These are phyloP conservation scores for Apamea crenata DNA, from an alignment of 2,888 invertebrate species.

Conservation along the genomic window DNA sequence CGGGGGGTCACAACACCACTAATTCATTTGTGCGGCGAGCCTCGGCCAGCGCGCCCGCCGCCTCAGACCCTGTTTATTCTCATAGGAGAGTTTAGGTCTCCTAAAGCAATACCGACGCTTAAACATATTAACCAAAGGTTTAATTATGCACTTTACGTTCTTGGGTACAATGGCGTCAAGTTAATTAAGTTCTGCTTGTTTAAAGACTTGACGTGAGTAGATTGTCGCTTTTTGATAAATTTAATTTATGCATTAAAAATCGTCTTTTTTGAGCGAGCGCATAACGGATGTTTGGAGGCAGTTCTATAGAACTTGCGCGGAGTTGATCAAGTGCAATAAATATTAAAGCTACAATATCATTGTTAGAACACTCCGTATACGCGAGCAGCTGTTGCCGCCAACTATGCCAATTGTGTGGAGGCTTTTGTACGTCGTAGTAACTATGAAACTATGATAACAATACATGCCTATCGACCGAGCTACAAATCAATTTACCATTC, in stretches of 20 bases:
- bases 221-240: constrained; percentile 79
- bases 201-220: constrained; percentile 81
- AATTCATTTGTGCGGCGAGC: constrained; percentile 87
- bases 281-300: constrained; percentile 60
- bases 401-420: constrained; percentile 87
- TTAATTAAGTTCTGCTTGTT: constrained; percentile 89
- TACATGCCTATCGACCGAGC: constrained; percentile 69
- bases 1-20: constrained; percentile 80
- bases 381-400: constrained; percentile 83
- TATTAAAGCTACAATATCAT: constrained; percentile 89
- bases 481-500: constrained; percentile 73
- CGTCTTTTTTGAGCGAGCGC: constrained; percentile 80
- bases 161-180: constrained; percentile 86
- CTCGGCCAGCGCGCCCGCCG: constrained; percentile 75
- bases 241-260: constrained; percentile 83
- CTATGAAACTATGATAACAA: constrained; percentile 85
- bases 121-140: constrained; percentile 89
- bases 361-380: constrained; percentile 83
- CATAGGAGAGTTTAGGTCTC: constrained; percentile 90
- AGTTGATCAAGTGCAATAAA: constrained; percentile 89
- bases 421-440: constrained; percentile 85
- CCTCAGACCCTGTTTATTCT: constrained; percentile 86
- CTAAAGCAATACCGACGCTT: constrained; percentile 88
- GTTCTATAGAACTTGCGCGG: constrained; percentile 74
- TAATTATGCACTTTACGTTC: constrained; percentile 87